Evolutionary conservation across 2,888 invertebrate genomes (phyloP), one percentile per base, ranked within the genome.

Genomic region (Pterostichus niger): DNA sequence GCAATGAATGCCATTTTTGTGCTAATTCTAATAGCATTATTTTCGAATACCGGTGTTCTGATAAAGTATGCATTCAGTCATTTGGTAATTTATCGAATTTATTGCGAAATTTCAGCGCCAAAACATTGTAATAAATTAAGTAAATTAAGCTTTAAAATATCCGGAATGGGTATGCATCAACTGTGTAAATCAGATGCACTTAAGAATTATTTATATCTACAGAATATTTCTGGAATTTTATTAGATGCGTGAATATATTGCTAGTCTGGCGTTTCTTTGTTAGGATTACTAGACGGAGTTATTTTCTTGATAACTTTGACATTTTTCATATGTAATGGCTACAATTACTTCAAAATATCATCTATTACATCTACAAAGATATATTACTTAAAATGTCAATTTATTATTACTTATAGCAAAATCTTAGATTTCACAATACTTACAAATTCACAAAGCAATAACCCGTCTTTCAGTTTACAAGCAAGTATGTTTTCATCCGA

Each of bases 11-110:
- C 40, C 75, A 82, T 75, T 82, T 82, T 75, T 82, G 82, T 82
- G 82, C 82, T 82, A 82, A 82, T 82, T 82, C 61, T 82, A 82
- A 82, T 82, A 75, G 75, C 75, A 82, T 82, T 82, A 82, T 82
- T 75, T 82, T 82, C 82, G 49, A 75, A 82, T 82, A 75, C 33
- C 56, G 56, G 46, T 31, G 31, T 40, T 2, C 59, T 56, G 80
- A 80, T 71, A 54, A 54, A 71, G n/a, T 17, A 17, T 68, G 35
- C 71, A 81, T 68, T 73, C 44, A 73, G 31, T 82, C 82, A 82
- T 82, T 75, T 59, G 17, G 59, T 75, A 59, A 82, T 82, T 82
- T 81, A 81, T 81, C 71, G 81, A 13, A 81, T 81, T 81, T 82
- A 82, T 82, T 75, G 82, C 75, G 59, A 71, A 40, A 61, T 75